Percentiles rank a stretch among this genome's conserved stretches.
Conservation (phyloP, 2,888 invertebrate genomes). For the Cephonodes hylas region DNA sequence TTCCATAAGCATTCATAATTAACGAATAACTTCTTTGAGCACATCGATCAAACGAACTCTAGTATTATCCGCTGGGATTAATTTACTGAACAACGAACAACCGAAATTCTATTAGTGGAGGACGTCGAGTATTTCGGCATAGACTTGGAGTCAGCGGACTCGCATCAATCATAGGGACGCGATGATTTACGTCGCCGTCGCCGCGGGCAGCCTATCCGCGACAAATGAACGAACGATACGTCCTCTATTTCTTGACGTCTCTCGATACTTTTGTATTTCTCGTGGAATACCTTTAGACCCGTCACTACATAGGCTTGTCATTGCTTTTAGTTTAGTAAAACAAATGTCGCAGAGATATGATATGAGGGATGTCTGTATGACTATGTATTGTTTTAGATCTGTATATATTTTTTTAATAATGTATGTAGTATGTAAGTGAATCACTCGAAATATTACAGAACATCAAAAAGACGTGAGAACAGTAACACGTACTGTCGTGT, state of each 20-base stretch:
- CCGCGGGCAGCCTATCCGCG: conserved; percentile 39
- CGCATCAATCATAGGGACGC: conserved; percentile 58
- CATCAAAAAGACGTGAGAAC: too few relatives aligned
- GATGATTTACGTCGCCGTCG: conserved; percentile 48
- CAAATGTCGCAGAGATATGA: too few relatives aligned
- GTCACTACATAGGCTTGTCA: neutral
- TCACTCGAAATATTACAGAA: too few relatives aligned
- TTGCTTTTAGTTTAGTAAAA: neutral
- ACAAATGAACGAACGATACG: conserved; percentile 45
- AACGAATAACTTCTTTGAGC: conserved; percentile 12
- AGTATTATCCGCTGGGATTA: conserved; percentile 47
- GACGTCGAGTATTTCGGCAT: conserved; percentile 35
- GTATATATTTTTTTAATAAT: too few relatives aligned
- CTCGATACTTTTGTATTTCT: conserved; percentile 53
- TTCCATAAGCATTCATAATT: neutral
- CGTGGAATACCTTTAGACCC: conserved; percentile 44
- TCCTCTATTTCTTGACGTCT: conserved; percentile 44
- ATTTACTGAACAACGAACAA: conserved; percentile 42
- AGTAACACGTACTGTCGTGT: neutral
- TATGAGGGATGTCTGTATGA: too few relatives aligned
- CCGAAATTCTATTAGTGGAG: conserved; percentile 30
- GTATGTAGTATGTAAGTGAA: too few relatives aligned
- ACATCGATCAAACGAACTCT: conserved; percentile 51
- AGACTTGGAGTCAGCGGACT: conserved; percentile 43
- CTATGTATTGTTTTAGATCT: too few relatives aligned